Evolutionary conservation across 2,113 vertebrate species (phyloP).

Genomic region (Cryptotis parvus): DNA sequence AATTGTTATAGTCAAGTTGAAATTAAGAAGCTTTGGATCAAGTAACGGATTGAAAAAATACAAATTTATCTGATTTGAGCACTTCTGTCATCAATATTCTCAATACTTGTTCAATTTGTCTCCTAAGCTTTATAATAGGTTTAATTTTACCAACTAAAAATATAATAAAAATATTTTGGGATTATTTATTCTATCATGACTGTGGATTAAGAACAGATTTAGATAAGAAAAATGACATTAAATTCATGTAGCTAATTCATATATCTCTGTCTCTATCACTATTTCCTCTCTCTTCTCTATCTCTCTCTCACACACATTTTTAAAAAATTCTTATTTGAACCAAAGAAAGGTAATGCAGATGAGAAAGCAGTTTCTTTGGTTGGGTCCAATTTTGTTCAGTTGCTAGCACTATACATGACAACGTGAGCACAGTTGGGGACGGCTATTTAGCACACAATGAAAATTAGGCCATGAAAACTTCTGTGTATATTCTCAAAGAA

Average conservation of each 20-base stretch:
- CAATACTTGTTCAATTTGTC: slow-evolving; percentile 28
- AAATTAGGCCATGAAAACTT: no score
- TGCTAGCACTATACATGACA: no score
- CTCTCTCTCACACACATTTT: not conserved
- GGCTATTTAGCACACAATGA: no score
- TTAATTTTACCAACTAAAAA: slow-evolving; percentile 35
- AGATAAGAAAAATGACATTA: slow-evolving; percentile 19
- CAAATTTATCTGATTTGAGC: not conserved
- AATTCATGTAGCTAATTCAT: not conserved
- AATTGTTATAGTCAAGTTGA: not conserved
- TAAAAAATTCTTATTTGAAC: no score
- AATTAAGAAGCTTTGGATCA: not conserved
- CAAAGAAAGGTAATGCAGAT: no score
- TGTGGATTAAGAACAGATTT: slow-evolving; percentile 10
- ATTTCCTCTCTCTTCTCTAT: not conserved
- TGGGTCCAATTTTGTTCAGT: no score
- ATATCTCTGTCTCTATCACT: not conserved
- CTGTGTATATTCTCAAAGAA: no score
- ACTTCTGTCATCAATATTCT: not conserved
- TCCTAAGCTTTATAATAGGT: slow-evolving; percentile 22
- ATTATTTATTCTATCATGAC: slow-evolving; percentile 38
- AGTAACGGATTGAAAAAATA: not conserved
- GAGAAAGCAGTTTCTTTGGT: no score
- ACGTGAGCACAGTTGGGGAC: no score
- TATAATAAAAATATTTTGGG: not conserved